Base-by-base conservation (phyloP, 2,888 invertebrate genomes). In the Saturnia pavonia region DNA sequence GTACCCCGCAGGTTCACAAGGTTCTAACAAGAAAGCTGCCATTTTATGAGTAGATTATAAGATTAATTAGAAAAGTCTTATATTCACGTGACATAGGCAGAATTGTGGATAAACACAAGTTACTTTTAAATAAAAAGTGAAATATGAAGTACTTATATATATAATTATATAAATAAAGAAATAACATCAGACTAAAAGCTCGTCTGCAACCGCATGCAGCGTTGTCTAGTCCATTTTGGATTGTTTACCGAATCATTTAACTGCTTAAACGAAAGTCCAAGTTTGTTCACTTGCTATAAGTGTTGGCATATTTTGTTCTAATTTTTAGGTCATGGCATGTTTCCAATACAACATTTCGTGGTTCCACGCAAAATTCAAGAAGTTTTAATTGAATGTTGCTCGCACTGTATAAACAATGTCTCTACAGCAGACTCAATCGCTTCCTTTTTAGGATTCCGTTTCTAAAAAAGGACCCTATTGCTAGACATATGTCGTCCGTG, bases 191-290 rank as follows among this genome's bases (percentile, higher is more conserved):
- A 22, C 7, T 25, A 42, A 63, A 60, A 67, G 60, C 70, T 27
- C 67, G 70, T 70, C 67, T 70, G 60, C 48, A 63, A 45, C 60
- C 25, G n/a, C 51, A n/a, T 16, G 43, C 22, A 19, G 19, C 42
- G 48, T 67, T 60, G 54, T 68, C 54, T 67, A 70, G 67, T 51
- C 66, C 67, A 72, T 70, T 73, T 42, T 16, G 65, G 45, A 69
- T 70, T 75, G 73, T 75, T 73, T 72, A 72, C 74, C 11, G 57
- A 70, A 73, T 74, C 71, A 45, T 71, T 74, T 75, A 74, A 67
- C 72, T 60, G 51, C 43, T 19, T 57, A 69, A 27, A 65, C n/a
- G 71, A 69, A 67, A 69, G 40, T 27, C 69, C 67, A 45, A 19
- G 27, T 68, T 40, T 43, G 43, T 65, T 34, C 65, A n/a, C 1